Evolutionary conservation across 2,113 vertebrate species (phyloP).

Genomic region (Lampris megalopsis): DNA sequence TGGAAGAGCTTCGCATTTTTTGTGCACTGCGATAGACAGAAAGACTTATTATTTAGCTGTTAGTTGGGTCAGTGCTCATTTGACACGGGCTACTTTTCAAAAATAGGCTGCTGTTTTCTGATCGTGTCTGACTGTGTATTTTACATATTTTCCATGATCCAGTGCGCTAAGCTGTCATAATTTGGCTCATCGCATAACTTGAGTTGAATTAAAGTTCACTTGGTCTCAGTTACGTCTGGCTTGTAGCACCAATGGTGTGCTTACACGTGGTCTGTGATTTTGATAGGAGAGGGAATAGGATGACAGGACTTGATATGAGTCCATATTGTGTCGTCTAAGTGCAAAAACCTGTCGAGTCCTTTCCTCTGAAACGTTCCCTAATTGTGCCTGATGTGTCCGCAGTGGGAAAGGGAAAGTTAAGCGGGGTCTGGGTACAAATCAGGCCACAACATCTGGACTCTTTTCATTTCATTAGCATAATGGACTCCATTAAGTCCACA

Average conservation of each 20-base stretch:
- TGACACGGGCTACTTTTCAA: slow-evolving; percentile 24
- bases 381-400: slow-evolving; percentile 42
- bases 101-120: slow-evolving; percentile 27
- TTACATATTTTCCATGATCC: slow-evolving; percentile 31
- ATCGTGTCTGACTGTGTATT: slow-evolving; percentile 25
- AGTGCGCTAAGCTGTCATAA: slow-evolving; percentile 29
- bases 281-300: slow-evolving; percentile 45
- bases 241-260: slow-evolving; percentile 47
- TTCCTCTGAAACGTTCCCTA: slow-evolving; percentile 31
- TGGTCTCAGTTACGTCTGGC: slow-evolving; percentile 28
- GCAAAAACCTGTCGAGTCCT: slow-evolving; percentile 62
- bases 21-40: slow-evolving; percentile 59
- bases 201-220: slow-evolving; percentile 38
- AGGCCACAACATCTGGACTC: slow-evolving; percentile 37
- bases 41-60: slow-evolving; percentile 15
- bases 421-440: slow-evolving; percentile 23
- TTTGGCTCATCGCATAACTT: slow-evolving; percentile 45
- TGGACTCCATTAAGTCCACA: slow-evolving; percentile 44
- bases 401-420: slow-evolving; percentile 23
- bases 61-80: slow-evolving; percentile 35
- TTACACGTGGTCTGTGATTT: slow-evolving; percentile 53
- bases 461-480: slow-evolving; percentile 68
- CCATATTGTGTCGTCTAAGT: slow-evolving; percentile 48
- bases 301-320: slow-evolving; percentile 57
- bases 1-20: slow-evolving; percentile 60